Evolutionary conservation across 1,140 invertebrate species (phyloP).

Genomic region (Drosophila lacertosa): DNA sequence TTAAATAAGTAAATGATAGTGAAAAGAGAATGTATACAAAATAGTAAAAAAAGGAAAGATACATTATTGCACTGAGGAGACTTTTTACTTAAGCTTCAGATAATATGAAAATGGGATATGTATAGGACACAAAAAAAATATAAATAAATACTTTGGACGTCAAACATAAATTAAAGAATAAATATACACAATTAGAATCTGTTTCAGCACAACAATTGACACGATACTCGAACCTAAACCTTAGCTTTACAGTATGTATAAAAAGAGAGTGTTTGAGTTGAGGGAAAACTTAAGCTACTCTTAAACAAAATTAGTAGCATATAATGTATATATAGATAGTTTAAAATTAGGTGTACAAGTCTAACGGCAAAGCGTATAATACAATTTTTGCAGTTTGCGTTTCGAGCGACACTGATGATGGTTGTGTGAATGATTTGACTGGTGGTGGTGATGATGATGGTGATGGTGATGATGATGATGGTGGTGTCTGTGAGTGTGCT

Average conservation of each 20-base stretch:
- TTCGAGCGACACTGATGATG: slow-evolving; percentile 80
- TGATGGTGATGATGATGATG: slow-evolving; percentile 64
- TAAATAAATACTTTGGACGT: slow-evolving; percentile 67
- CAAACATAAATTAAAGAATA: slow-evolving; percentile 17
- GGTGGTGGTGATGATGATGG: slow-evolving; percentile 51
- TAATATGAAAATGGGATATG: slow-evolving; percentile 24
- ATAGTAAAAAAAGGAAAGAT: slow-evolving; percentile 35
- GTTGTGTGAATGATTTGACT: slow-evolving; percentile 56
- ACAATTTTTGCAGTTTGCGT: slow-evolving; percentile 83
- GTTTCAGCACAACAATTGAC: slow-evolving; percentile 37
- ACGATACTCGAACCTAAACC: slow-evolving; percentile 6
- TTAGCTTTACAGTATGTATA: slow-evolving; percentile 18
- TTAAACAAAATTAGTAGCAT: slow-evolving; percentile 55
- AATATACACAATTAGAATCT: slow-evolving; percentile 30
- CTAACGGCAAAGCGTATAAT: slow-evolving; percentile 83
- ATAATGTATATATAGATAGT: slow-evolving; percentile 58
- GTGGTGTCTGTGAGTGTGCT: slow-evolving; percentile 66
- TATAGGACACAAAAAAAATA: slow-evolving; percentile 28
- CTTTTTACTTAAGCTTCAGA: slow-evolving; percentile 43
- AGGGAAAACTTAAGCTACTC: slow-evolving; percentile 43
- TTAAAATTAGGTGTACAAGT: slow-evolving; percentile 58
- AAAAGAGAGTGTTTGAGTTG: slow-evolving; percentile 14
- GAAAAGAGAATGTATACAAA: slow-evolving; percentile 17
- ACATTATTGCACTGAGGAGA: slow-evolving; percentile 72
- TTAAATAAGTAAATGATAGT: slow-evolving; percentile 61